phyloP scores from a whole-genome alignment of 2,113 vertebrate species.

The Mirounga angustirostris region DNA sequence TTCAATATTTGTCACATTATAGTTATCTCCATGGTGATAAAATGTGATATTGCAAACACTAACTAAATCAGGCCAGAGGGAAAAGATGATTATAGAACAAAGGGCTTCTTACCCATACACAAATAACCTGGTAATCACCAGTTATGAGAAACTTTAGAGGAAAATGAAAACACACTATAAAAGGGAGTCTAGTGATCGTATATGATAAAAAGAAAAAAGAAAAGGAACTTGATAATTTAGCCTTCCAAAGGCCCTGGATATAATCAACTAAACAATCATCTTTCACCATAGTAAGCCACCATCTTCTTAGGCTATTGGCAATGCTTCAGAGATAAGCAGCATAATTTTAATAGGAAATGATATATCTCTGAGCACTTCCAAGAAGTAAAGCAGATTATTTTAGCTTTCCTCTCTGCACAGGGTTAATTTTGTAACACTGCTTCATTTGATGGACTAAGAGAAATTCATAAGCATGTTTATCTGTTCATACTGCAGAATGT shows the following conservation, averaged over 20 bases:
- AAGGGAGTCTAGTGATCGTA: not conserved
- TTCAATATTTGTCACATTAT: not conserved
- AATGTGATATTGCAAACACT: not conserved
- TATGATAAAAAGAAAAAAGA: not conserved
- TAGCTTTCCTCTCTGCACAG: not conserved
- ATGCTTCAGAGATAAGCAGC: not conserved
- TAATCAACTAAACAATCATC: not conserved
- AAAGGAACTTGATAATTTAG: not conserved
- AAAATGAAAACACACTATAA: not conserved
- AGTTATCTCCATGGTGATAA: constrained; percentile 33
- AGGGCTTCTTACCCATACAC: not conserved
- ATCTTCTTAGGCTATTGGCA: not conserved
- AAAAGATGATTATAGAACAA: constrained; percentile 4
- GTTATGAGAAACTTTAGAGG: not conserved
- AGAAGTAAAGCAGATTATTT: not conserved
- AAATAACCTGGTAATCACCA: not conserved
- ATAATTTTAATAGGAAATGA: not conserved
- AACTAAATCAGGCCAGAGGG: not conserved
- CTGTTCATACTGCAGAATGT: not conserved
- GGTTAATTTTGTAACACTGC: not conserved
- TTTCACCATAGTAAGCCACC: not conserved
- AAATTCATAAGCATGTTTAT: not conserved
- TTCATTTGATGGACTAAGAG: not conserved
- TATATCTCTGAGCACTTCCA: not conserved
- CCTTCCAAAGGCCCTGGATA: not conserved